A percentile compares a stretch with the other conserved stretches of the same genome.
These are phyloP conservation scores for Asobara japonica DNA, from an alignment of 1,140 invertebrate genomes.

Conservation along the genomic window DNA sequence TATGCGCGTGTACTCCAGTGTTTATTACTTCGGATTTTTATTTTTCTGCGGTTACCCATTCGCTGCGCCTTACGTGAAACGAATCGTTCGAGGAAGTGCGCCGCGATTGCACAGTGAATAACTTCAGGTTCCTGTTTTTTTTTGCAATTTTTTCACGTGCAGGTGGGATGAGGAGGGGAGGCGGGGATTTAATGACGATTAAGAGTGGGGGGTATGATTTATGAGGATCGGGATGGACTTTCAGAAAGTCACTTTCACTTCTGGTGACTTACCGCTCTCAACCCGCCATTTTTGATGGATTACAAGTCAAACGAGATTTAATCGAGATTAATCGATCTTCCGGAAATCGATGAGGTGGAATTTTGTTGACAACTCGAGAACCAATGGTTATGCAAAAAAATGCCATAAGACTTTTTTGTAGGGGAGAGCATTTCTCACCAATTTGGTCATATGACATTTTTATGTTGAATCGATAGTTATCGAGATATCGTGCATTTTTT, in stretches of 20 bases:
- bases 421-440: too few relatives aligned
- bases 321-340: too few relatives aligned
- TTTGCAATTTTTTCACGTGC: neutral
- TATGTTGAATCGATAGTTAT: too few relatives aligned
- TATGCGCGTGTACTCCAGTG: slow-evolving; percentile 69
- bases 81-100: slow-evolving; percentile 43
- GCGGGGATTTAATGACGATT: neutral
- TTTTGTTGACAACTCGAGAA: too few relatives aligned
- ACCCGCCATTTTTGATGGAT: neutral
- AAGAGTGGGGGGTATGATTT: neutral
- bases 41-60: slow-evolving; percentile 73
- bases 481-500: too few relatives aligned
- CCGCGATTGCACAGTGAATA: slow-evolving; percentile 29
- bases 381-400: too few relatives aligned
- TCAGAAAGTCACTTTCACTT: neutral
- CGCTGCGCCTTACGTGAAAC: slow-evolving; percentile 61
- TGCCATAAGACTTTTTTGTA: too few relatives aligned
- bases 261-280: neutral
- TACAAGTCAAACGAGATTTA: neutral
- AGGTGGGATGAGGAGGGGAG: neutral
- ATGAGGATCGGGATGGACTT: neutral
- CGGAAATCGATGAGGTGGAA: too few relatives aligned
- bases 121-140: slow-evolving; percentile 6
- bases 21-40: slow-evolving; percentile 74
- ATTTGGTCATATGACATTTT: too few relatives aligned